Evolutionary conservation across 2,888 invertebrate species (phyloP).

Genomic region (Drosophila setosimentum): DNA sequence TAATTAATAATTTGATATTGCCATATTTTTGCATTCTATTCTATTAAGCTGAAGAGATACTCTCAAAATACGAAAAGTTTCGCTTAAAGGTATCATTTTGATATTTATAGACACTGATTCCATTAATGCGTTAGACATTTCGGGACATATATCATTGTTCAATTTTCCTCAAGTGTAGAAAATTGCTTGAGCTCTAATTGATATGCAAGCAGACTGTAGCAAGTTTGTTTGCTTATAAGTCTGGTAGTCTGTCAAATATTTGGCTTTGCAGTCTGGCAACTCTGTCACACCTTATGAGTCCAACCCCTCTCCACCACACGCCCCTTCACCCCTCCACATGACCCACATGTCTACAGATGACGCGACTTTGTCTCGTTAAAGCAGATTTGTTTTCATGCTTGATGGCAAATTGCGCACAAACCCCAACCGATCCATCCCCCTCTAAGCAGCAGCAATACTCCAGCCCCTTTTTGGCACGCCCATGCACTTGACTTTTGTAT

Average conservation of each 20-base stretch:
- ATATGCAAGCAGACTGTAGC: slow-evolving; percentile 52
- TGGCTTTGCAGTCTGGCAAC: slow-evolving; percentile 43
- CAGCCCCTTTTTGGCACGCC: slow-evolving; percentile 16
- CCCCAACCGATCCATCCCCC: neutral
- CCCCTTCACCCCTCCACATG: neutral
- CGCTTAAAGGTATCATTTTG: too few relatives aligned
- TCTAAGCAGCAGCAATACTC: neutral
- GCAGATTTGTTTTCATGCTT: slow-evolving; percentile 80
- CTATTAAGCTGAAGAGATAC: neutral
- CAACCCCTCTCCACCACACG: neutral
- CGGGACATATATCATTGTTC: neutral
- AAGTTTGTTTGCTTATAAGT: slow-evolving; percentile 17
- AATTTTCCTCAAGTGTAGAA: neutral
- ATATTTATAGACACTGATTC: neutral
- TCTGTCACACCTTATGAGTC: slow-evolving; percentile 8
- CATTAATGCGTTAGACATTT: neutral
- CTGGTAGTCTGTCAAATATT: slow-evolving; percentile 1
- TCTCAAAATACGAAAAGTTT: neutral
- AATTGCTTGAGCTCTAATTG: slow-evolving; percentile 63
- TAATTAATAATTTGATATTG: neutral
- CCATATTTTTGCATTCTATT: neutral
- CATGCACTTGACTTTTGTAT: slow-evolving; percentile 61
- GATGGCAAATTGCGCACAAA: slow-evolving; percentile 71
- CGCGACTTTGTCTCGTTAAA: slow-evolving; percentile 61
- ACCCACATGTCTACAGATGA: slow-evolving; percentile 8